Conservation (phyloP, 2,113 vertebrate genomes). For the Proteles cristata region DNA sequence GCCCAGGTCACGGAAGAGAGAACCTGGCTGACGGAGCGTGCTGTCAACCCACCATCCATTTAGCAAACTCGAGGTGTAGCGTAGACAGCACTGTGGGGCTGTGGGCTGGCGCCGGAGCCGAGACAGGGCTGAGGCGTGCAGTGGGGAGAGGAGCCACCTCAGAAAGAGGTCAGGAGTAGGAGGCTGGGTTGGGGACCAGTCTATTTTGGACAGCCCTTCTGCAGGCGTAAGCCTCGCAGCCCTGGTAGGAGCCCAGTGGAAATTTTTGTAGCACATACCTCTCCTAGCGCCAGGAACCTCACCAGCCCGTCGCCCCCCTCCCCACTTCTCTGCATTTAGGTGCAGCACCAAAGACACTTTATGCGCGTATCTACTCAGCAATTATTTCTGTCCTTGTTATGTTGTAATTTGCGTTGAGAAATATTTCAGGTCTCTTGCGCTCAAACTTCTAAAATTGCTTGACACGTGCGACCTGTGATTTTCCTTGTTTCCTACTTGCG, state of each 20-base stretch:
- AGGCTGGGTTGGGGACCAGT: slow-evolving; percentile 66
- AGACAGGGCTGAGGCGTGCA: slow-evolving; percentile 23
- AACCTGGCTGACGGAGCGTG: slow-evolving; percentile 7
- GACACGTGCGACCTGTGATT: not conserved
- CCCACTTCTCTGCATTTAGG: not conserved
- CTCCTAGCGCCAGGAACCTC: not conserved
- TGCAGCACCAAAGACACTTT: not conserved
- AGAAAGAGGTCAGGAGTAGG: slow-evolving; percentile 72
- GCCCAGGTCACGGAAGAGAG: slow-evolving; percentile 46
- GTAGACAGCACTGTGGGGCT: not conserved
- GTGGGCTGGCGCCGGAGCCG: slow-evolving; percentile 41
- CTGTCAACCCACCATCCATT: not conserved
- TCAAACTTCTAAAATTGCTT: not conserved
- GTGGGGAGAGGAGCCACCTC: slow-evolving; percentile 32
- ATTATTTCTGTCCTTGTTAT: not conserved
- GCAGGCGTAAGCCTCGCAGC: slow-evolving; percentile 36
- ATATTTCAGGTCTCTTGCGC: not conserved
- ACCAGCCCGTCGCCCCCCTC: not conserved
- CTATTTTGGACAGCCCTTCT: slow-evolving; percentile 71
- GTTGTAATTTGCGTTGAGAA: not conserved
- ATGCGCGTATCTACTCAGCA: not conserved
- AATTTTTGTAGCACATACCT: slow-evolving; percentile 66
- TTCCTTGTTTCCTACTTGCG: not conserved
- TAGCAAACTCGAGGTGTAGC: not conserved
- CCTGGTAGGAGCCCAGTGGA: slow-evolving; percentile 59